Percentiles rank a stretch among this genome's conserved stretches.
phyloP scores from a whole-genome alignment of 2,797 vertebrate genomes.

The Lepus oiostolus region DNA sequence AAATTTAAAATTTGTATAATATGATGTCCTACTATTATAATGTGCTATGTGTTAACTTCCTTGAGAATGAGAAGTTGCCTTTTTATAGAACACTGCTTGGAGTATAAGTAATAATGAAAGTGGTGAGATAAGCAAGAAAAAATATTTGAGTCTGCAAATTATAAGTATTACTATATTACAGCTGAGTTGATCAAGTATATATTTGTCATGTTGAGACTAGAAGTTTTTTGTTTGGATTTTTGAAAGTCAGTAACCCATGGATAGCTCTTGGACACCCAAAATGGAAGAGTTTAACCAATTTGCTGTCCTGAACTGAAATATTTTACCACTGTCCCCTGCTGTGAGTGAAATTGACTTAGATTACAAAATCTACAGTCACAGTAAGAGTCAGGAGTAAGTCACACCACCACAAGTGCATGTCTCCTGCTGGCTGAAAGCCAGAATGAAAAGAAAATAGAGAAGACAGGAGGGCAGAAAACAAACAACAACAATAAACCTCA shows the following conservation, averaged over 20 bases:
- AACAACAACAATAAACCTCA: slow-evolving; percentile 28
- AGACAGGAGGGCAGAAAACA: slow-evolving; percentile 23
- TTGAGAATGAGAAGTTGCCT: background rate
- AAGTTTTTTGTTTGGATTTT: slow-evolving; percentile 53
- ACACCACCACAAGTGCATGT: background rate
- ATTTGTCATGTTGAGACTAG: background rate
- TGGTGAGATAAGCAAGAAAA: slow-evolving; percentile 13
- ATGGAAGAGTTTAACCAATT: slow-evolving; percentile 69
- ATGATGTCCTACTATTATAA: background rate
- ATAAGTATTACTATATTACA: background rate
- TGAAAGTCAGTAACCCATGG: slow-evolving; percentile 40
- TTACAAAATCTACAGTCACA: slow-evolving; percentile 77
- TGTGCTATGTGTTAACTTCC: background rate
- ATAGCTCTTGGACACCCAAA: slow-evolving; percentile 47
- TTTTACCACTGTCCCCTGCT: slow-evolving; percentile 64
- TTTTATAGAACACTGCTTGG: background rate
- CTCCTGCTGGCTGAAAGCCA: slow-evolving; percentile 38
- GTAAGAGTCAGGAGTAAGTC: slow-evolving; percentile 70
- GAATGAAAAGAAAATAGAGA: slow-evolving; percentile 49
- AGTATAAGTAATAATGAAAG: slow-evolving; percentile 63
- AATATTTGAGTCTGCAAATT: background rate
- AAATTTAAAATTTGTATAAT: background rate
- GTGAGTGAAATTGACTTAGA: slow-evolving; percentile 77
- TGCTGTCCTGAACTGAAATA: slow-evolving; percentile 67
- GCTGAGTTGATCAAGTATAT: background rate